Percentiles rank a stretch among this genome's conserved stretches.
Conservation (phyloP, 2,888 invertebrate species). For the Himalopsyche kuldschensis region DNA sequence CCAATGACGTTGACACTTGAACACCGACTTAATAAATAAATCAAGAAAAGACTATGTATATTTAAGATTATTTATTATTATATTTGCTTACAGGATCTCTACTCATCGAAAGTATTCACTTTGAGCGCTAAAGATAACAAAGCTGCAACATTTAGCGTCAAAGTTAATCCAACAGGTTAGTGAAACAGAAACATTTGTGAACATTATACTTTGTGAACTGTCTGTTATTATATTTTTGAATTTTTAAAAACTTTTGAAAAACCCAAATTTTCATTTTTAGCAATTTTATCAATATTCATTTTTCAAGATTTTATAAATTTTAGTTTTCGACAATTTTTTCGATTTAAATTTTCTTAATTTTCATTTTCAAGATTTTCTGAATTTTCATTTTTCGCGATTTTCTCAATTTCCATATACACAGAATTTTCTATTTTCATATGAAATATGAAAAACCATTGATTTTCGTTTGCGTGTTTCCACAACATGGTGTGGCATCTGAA, state of each 20-base stretch:
- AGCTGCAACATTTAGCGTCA: not conserved
- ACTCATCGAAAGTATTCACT: not conserved
- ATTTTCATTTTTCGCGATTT: no score
- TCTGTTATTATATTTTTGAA: not conserved
- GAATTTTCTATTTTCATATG: not conserved
- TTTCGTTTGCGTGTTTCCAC: no score
- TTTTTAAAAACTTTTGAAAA: not conserved
- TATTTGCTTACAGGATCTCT: conserved; percentile 14
- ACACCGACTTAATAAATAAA: not conserved
- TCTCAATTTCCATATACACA: no score
- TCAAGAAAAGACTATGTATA: not conserved
- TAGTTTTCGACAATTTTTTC: not conserved
- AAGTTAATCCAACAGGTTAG: conserved; percentile 22
- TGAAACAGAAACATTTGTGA: no score
- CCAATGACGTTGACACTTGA: no score
- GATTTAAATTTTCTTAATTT: not conserved
- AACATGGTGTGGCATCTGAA: no score
- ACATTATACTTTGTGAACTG: no score
- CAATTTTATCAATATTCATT: no score
- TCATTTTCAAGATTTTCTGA: no score
- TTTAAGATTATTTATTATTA: not conserved
- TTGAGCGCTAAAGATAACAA: not conserved
- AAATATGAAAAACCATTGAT: not conserved
- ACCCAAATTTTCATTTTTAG: not conserved
- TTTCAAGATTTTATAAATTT: not conserved